A percentile compares a stretch with the other conserved stretches of the same genome.
These are phyloP conservation scores for Mallotus villosus DNA, from an alignment of 2,797 vertebrate species.

Conservation along the genomic window DNA sequence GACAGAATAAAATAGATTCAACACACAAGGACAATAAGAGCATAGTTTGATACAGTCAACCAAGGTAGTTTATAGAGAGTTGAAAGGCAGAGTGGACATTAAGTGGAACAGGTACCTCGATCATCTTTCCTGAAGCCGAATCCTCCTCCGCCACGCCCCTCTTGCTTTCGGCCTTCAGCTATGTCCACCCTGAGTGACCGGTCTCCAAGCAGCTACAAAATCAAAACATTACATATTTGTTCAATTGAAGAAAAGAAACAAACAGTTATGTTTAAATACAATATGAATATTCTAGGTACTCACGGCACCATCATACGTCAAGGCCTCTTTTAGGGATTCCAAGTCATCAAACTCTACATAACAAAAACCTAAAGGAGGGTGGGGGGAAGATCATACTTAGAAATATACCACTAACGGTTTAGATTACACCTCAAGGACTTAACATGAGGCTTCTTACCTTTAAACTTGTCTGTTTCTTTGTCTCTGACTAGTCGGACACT, in stretches of 20 bases:
- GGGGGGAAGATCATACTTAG: background rate
- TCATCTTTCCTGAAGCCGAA: conserved; percentile 98
- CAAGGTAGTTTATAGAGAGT: background rate
- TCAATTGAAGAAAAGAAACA: background rate
- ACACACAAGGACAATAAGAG: too few relatives aligned
- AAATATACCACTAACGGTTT: background rate
- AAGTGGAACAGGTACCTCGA: conserved; percentile 73
- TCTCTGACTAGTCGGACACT: conserved; percentile 96
- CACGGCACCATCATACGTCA: conserved; percentile 95
- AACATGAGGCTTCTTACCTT: conserved; percentile 76
- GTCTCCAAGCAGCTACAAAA: conserved; percentile 82
- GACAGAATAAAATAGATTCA: background rate
- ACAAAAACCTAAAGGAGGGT: conserved; percentile 87
- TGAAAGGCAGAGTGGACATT: background rate
- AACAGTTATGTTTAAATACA: background rate
- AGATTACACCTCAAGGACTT: background rate
- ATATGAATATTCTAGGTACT: conserved; percentile 68
- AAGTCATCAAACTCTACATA: conserved; percentile 98
- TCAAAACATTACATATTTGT: background rate
- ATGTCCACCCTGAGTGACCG: conserved; percentile 94
- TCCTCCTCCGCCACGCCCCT: conserved; percentile 84
- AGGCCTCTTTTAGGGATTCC: conserved; percentile 96
- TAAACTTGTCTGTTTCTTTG: conserved; percentile 99
- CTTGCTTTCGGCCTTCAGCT: conserved; percentile 94
- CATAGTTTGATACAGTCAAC: background rate